Base-by-base conservation (phyloP, 2,113 vertebrate species). In the Hippocampus mohnikei region DNA sequence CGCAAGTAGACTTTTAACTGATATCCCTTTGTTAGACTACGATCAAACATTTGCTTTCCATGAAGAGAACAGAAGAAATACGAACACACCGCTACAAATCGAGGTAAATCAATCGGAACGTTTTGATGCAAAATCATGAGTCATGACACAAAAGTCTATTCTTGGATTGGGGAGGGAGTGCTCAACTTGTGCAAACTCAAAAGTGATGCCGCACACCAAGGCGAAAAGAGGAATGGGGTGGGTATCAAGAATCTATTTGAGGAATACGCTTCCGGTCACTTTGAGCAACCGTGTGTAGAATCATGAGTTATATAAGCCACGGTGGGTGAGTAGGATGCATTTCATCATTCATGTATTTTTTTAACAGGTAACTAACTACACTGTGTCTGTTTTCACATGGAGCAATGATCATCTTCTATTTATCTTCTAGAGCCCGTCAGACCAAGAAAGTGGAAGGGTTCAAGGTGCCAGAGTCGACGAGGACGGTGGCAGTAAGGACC, bases 111-210 rank as follows among this genome's bases (percentile, higher is more conserved):
- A 75, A 85, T 84, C 79, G n/a, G n/a, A 75, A 73, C 33, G 60
- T 87, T 85, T 86, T 84, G 87, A 87, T 92, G 84, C 81, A 85
- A 85, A 86, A 88, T 85, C 87, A 85, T 91, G 88, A 91, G 77
- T 91, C 89, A 92, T 41, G 56, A 74, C n/a, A 76, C 42, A 44
- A 18, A 67, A 71, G 0, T 75, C 82, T 91, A 90, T 92, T 93
- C 84, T 88, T 86, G 85, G 85, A 77, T 82, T 5, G 55, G 75
- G 76, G 83, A 66, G 83, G 85, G 84, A 81, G 73, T 84, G 83
- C 63, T 80, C 76, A 84, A 82, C 73, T 84, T 85, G 70, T 84
- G 77, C 77, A 71, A 78, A 81, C 81, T 81, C 76, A 83, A 50
- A 81, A 90, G 77, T 74, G 86, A 81, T 83, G 86, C 84, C 75